Evolutionary conservation across 2,797 vertebrate genomes (phyloP), one percentile per base, ranked within the genome.

Genomic region (Botia kubotai): DNA sequence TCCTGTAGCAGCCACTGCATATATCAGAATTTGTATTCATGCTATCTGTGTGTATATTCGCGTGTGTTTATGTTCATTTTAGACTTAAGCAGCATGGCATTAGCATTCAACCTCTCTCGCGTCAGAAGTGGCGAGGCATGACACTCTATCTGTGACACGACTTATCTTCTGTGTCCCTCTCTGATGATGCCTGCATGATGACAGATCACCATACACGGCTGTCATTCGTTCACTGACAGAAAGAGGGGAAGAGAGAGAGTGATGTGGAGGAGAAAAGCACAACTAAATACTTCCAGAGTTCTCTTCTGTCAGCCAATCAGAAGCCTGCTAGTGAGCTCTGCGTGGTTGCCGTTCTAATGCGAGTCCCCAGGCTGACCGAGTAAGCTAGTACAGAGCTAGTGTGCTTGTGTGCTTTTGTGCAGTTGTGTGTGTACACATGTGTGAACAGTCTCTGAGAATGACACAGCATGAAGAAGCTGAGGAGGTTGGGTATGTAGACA

Each of bases 131-230:
- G 84, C 87, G 81, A 85, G 89, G 91, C 89, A 86, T 93, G 91
- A 93, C 92, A 93, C 92, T 92, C 91, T 91, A 91, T 94, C 91
- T 90, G 88, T 90, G 91, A 93, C 91, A 91, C 89, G 39, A 43
- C 39, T 43, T 7, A 91, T 92, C 90, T 90, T 93, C 91, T 90
- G 90, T 91, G 92, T 92, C 91, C 88, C 89, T 89, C 89, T 90
- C 89, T 90, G 79, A 90, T 89, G 90, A 92, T 92, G 90, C 91
- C 91, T 88, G 90, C 83, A 43, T 88, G 82, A 86, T 92, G 93
- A 93, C 90, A 90, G 90, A 93, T 93, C 89, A 88, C 88, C 91
- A 86, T 85, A 85, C 90, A 89, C 82, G 87, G 91, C 89, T 92
- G 92, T 93, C 91, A 93, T 92, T 89, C 91, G 89, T 70, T 77